These are phyloP conservation scores for Pogoniulus pusillus DNA, from an alignment of 2,797 vertebrate species.

Conservation along the genomic window DNA sequence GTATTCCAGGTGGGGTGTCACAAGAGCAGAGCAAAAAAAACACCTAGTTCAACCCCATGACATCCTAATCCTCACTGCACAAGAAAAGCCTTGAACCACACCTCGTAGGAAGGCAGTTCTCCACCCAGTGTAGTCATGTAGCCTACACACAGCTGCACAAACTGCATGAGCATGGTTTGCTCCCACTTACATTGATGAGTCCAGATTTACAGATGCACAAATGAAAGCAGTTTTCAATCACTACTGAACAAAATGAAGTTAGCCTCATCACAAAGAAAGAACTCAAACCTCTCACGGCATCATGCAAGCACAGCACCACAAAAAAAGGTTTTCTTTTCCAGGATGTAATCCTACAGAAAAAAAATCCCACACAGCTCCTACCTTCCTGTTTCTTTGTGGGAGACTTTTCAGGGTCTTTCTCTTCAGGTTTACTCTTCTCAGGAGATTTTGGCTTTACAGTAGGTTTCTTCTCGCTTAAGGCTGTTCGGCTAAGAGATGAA, in stretches of 20 bases:
- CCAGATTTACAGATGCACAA: neutral
- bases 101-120: neutral
- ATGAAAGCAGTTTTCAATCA: neutral
- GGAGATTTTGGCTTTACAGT: constrained; percentile 95
- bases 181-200: neutral
- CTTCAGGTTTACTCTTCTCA: constrained; percentile 93
- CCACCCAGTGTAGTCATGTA: neutral
- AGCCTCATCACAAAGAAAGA: neutral
- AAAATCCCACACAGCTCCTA: constrained; percentile 27
- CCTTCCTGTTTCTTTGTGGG: constrained; percentile 96
- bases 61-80: neutral
- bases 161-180: neutral
- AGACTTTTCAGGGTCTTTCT: constrained; percentile 96
- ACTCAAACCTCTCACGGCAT: neutral
- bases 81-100: neutral
- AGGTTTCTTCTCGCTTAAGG: constrained; percentile 95
- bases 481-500: constrained; percentile 81
- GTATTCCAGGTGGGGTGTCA: too few species aligned
- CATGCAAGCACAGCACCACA: neutral
- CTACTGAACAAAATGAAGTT: neutral
- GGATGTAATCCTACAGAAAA: rapidly evolving
- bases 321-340: neutral
- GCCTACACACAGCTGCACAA: rapidly evolving
- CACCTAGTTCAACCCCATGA: neutral
- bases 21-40: neutral